Percentiles rank a stretch among this genome's conserved stretches.
Evolutionary conservation across 1,140 invertebrate species (phyloP).

Genomic region (Drosophila arizonae): DNA sequence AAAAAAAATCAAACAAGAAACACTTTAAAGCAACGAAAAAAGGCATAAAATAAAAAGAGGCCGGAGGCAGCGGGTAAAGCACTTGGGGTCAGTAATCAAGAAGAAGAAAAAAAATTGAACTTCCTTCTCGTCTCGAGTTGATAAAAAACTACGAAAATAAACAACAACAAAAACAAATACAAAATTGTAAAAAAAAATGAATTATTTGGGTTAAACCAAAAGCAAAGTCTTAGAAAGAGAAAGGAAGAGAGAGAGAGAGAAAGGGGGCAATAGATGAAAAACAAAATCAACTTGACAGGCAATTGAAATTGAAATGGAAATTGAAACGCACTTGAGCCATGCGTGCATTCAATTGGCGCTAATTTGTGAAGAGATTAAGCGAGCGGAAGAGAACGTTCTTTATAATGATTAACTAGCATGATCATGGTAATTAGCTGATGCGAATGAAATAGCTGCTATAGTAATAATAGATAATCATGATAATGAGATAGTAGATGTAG

Average conservation of each 20-base stretch:
- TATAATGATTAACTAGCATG: constrained; percentile 7
- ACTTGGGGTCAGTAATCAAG: constrained; percentile 16
- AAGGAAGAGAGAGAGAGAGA: constrained; percentile 37
- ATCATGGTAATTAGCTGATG: constrained; percentile 8
- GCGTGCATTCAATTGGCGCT: constrained; percentile 40
- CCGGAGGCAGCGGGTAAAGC: constrained; percentile 2
- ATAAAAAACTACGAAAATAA: constrained; percentile 23
- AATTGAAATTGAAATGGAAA: constrained; percentile 65
- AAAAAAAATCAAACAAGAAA: constrained; percentile 43
- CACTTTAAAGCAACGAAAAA: constrained; percentile 23
- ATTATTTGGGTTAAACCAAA: constrained; percentile 70
- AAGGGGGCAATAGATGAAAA: constrained; percentile 47
- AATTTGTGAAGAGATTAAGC: constrained; percentile 39
- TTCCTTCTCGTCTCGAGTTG: constrained; percentile 55
- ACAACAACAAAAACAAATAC: constrained; percentile 17
- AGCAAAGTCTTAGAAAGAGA: constrained; percentile 36
- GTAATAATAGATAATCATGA: not conserved
- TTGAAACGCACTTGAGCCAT: constrained; percentile 59
- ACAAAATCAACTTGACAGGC: constrained; percentile 57
- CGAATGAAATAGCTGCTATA: constrained; percentile 10
- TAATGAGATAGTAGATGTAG: not conserved
- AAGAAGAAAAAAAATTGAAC: constrained; percentile 65
- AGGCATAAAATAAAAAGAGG: constrained; percentile 24
- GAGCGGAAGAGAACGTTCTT: constrained; percentile 18
- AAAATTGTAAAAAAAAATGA: constrained; percentile 50